Evolutionary conservation across 1,140 invertebrate genomes (phyloP), one percentile per base, ranked within the genome.

Genomic region (Papilio aristodemus): DNA sequence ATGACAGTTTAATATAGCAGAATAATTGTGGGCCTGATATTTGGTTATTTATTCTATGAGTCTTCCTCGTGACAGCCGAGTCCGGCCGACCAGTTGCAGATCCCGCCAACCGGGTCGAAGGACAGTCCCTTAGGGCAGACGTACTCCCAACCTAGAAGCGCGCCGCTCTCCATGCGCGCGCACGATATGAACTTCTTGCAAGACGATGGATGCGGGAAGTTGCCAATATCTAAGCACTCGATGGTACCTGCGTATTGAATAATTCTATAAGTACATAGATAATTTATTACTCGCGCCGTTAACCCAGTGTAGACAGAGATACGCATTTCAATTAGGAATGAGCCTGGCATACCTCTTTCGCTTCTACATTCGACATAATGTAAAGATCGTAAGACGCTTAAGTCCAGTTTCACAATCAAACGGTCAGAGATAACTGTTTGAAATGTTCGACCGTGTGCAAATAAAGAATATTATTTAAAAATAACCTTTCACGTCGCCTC

Each of bases 141-240:
- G 86, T 97, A 97, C 72, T 97, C 96, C 94, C 96, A 97, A 1
- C 96, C 96, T 0, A 96, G 86, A 0, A 97, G 93, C 19, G 93
- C 92, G 37, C 95, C 94, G 76, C 94, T 95, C 58, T 96, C 95
- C 91, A 96, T 96, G 82, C 94, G 94, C 0, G 96, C 95, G 83
- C 97, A 97, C 7, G 95, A 96, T 70, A 98, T 97, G 84, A 97
- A 98, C 86, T 97, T 97, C 85, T 95, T 95, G 85, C 97, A 98
- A 0, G 96, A 97, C 8, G 94, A 93, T 0, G 97, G 97, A 92
- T 98, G 96, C 0, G 96, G 95, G 87, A 97, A 97, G 82, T 96
- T 97, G 32, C 97, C 97, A 77, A 96, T 95, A 83, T 97, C 96
- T 19, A 97, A 89, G 80, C 97, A 98, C 72, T 95, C 94, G 72